Percentiles rank a stretch among this genome's conserved stretches.
Conservation (phyloP, 2,797 vertebrate genomes). For the Synanceia verrucosa region DNA sequence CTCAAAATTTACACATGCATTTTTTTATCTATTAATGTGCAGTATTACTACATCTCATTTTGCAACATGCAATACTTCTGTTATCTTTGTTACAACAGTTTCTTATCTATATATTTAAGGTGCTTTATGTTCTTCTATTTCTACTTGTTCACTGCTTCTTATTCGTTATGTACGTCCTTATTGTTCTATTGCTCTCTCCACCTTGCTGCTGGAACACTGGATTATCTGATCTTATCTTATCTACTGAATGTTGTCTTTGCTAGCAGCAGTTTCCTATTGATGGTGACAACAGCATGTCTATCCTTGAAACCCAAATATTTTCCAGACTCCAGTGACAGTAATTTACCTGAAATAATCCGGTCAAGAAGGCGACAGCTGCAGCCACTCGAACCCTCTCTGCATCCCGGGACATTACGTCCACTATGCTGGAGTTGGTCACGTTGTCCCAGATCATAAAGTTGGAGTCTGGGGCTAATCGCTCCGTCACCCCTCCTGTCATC, state of each 20-base stretch:
- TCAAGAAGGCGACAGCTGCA: conserved; percentile 87
- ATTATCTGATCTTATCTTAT: too few relatives aligned
- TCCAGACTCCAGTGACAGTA: neutral
- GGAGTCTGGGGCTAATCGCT: conserved; percentile 86
- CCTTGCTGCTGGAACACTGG: too few relatives aligned
- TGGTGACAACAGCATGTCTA: neutral
- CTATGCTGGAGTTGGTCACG: conserved; percentile 59
- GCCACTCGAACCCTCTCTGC: conserved; percentile 84
- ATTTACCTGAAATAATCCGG: conserved; percentile 92
- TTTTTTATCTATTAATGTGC: too few relatives aligned
- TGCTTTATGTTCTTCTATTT: too few relatives aligned
- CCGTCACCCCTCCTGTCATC: conserved; percentile 92
- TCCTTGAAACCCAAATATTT: neutral
- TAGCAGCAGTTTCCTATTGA: neutral
- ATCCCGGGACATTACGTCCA: conserved; percentile 72
- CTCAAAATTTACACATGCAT: too few relatives aligned
- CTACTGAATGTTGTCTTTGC: neutral
- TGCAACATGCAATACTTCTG: too few relatives aligned
- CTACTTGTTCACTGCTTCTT: too few relatives aligned
- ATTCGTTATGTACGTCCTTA: too few relatives aligned
- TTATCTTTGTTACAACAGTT: too few relatives aligned
- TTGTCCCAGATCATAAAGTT: conserved; percentile 77
- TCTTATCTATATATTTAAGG: too few relatives aligned
- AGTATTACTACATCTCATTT: too few relatives aligned
- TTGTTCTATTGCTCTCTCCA: too few relatives aligned